phyloP scores from a whole-genome alignment of 2,888 invertebrate genomes.

The Troides helena region DNA sequence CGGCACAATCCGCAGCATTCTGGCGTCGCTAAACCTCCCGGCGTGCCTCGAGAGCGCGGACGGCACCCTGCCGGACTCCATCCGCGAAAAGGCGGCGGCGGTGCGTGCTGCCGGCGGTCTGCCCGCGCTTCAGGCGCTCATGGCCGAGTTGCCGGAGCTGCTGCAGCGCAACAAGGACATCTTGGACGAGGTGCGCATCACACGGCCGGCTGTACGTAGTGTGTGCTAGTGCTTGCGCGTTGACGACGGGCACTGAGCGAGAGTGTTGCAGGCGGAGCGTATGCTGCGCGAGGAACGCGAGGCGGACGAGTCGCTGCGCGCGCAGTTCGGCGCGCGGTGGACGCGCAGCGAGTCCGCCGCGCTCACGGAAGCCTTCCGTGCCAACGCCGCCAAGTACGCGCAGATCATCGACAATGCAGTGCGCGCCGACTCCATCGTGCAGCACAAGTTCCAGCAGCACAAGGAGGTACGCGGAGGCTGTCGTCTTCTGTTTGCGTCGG shows the following conservation, averaged over 20 bases:
- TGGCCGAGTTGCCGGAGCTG: conserved; percentile 93
- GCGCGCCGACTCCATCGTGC: conserved; percentile 89
- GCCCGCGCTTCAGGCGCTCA: conserved; percentile 83
- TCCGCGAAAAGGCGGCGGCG: conserved; percentile 90
- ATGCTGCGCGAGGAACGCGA: conserved; percentile 94
- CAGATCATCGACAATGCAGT: conserved; percentile 96
- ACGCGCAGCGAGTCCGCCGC: conserved; percentile 91
- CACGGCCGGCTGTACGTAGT: not conserved
- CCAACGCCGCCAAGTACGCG: conserved; percentile 95
- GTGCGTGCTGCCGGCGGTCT: conserved; percentile 90
- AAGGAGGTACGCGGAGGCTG: conserved; percentile 58
- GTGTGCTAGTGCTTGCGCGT: not conserved
- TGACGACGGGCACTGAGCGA: too few relatives aligned
- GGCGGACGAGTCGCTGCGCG: conserved; percentile 91
- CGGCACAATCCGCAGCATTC: conserved; percentile 71
- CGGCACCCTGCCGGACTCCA: conserved; percentile 90
- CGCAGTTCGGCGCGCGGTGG: conserved; percentile 97
- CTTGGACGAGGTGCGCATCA: conserved; percentile 90
- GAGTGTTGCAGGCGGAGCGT: conserved; percentile 81
- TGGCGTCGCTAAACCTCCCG: conserved; percentile 96
- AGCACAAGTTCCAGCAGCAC: conserved; percentile 91
- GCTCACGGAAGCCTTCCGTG: conserved; percentile 93
- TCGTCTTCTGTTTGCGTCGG: too few relatives aligned
- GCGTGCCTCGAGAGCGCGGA: conserved; percentile 95
- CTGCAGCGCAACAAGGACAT: conserved; percentile 94